Base-by-base conservation (phyloP, 2,888 invertebrate species). In the Parochlus steinenii region DNA sequence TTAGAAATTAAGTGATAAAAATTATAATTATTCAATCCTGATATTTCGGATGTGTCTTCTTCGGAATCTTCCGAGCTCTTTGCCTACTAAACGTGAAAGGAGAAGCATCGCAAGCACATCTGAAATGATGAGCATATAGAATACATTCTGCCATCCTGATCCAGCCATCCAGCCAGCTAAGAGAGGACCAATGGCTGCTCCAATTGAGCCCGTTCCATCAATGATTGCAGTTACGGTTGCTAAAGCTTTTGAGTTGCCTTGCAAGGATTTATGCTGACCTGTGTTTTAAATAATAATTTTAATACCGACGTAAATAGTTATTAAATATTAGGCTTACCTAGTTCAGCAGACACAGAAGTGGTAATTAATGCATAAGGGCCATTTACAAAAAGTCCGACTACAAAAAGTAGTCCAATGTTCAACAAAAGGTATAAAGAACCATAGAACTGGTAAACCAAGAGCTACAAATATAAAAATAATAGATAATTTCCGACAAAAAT, bases 201-300 rank as follows among this genome's bases (percentile, higher is more conserved):
- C 86, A 40, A 61, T 54, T 3, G 56, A 56, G 6, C 95, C 93
- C 1, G 93, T 93, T 29, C 95, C 95, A 58, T 95, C 95, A 29
- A 95, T 93, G 46, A 95, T 92, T 15, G 93, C 89, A 0, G 93
- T 89, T n/a, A 95, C 93, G 0, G 95, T 95, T 6, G 95, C 92
- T 39, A 95, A 57, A 5, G 93, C 95, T 52, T 78, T 81, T 0
- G 86, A 62, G 58, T 83, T 86, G 3, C 85, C 85, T 33, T 77
- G 73, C 36, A 93, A 62, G 40, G 78, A 78, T 43, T 74, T 69
- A 62, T 92, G 90, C 0, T 86, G 82, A 11, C 95, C 68, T 62
- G 46, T n/a, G n/a, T n/a, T n/a, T n/a, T n/a, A n/a, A 16, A 22
- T n/a, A 7, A 22, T 11, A 12, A 31, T 31, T n/a, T 6, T n/a